A percentile compares a stretch with the other conserved stretches of the same genome.
phyloP scores from a whole-genome alignment of 2,797 vertebrate species.

The Potorous gilbertii region DNA sequence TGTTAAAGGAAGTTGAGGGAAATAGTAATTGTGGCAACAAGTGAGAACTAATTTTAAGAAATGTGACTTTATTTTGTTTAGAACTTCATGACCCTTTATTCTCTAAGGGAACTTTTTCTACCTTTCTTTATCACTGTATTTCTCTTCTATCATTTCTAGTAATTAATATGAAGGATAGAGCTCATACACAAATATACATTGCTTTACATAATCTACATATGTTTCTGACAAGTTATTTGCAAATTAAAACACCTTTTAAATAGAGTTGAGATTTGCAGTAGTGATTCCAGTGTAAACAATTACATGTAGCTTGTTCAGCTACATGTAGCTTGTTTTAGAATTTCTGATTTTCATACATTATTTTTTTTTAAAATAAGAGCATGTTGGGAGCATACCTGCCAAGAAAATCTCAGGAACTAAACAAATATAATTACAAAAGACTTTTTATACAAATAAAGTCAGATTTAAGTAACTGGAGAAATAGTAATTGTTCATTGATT shows the following conservation, averaged over 20 bases:
- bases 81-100: slow-evolving; percentile 27
- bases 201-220: slow-evolving; percentile 39
- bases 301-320: neutral
- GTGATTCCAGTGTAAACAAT: neutral
- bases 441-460: too few species aligned
- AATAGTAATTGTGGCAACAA: neutral
- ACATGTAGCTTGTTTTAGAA: neutral
- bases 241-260: too few species aligned
- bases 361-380: neutral
- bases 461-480: too few species aligned
- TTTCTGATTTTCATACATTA: slow-evolving; percentile 46
- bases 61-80: slow-evolving; percentile 45
- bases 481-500: too few species aligned
- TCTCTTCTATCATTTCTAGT: neutral
- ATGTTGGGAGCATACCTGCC: too few species aligned
- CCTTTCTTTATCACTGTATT: slow-evolving; percentile 13
- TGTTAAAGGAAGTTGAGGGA: neutral
- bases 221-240: slow-evolving; percentile 26
- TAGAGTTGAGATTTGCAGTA: neutral
- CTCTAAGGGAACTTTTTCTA: slow-evolving; percentile 31
- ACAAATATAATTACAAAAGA: too few species aligned
- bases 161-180: slow-evolving; percentile 1
- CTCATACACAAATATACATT: slow-evolving; percentile 28
- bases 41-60: slow-evolving; percentile 35
- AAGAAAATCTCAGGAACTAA: too few species aligned